Base-by-base conservation (phyloP, 2,888 invertebrate species). In the Ophonus ardosiacus region DNA sequence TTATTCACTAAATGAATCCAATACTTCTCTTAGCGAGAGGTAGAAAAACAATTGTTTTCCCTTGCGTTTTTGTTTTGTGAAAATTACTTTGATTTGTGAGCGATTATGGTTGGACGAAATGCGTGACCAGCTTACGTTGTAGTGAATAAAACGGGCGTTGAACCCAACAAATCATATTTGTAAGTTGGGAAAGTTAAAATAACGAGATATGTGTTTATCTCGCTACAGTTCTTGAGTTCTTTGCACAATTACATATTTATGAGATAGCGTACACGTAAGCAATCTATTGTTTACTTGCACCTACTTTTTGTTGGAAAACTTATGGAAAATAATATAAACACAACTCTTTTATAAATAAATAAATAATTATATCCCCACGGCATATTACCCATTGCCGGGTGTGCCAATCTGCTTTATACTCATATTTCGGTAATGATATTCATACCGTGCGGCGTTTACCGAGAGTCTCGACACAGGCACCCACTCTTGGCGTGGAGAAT, bases 81-180 rank as follows among this genome's bases (percentile, higher is more conserved):
- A 8, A 51, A 51, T 51, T 51, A 13, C 10, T 13, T 7, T 51
- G 43, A 51, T 51, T 51, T 51, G 43, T 51, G 43, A 3, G 43
- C 43, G 43, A 51, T 31, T 51, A 51, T 51, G 43, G 10, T 51
- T 51, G 43, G 43, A 51, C 31, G 17, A 15, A 15, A 17, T 61
- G 59, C 59, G 59, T 61, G 59, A 61, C 59, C 59, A 17, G 59
- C 17, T 15, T 61, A 15, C 18, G 18, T 31, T 61, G 59, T 4
- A 61, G 8, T 61, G 59, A 0, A 18, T 15, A 18, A 15, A 61
- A 6, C 15, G 59, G 59, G 17, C 59, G 59, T 61, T 61, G 59
- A 61, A 61, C 59, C 18, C 17, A 15, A 61, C 17, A 61, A 61
- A 61, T 61, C 59, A 61, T 61, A 61, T 18, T 61, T 61, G 17